phyloP scores from a whole-genome alignment of 2,797 vertebrate species.

The Halcyon chelicuti region DNA sequence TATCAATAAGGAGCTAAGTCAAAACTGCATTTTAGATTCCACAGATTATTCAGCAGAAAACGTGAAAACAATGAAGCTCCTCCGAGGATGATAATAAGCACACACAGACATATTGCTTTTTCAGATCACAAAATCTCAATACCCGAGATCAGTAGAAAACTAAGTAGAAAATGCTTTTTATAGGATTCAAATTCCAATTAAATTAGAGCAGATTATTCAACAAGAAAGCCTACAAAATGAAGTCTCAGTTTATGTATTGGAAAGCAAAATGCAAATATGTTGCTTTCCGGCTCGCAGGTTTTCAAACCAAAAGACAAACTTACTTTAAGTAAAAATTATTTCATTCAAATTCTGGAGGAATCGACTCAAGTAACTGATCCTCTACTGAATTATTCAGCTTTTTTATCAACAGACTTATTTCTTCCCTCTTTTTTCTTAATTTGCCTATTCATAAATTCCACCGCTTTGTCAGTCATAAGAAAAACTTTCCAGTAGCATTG shows the following conservation, averaged over 20 bases:
- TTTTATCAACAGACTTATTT: constrained; percentile 66
- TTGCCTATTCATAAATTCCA: constrained; percentile 68
- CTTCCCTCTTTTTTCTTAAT: constrained; percentile 56
- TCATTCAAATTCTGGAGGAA: constrained; percentile 63
- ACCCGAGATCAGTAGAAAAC: constrained; percentile 55
- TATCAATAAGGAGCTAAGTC: constrained; percentile 51
- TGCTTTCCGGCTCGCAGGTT: constrained; percentile 62
- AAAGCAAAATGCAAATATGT: constrained; percentile 72
- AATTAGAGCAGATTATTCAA: constrained; percentile 73
- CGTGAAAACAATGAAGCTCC: constrained; percentile 3
- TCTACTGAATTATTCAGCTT: constrained; percentile 73
- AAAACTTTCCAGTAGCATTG: constrained; percentile 61
- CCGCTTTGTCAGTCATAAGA: constrained; percentile 62
- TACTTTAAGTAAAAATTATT: constrained; percentile 63
- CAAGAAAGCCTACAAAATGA: constrained; percentile 62
- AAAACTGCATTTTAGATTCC: constrained; percentile 52
- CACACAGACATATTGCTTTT: constrained; percentile 21
- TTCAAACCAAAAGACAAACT: constrained; percentile 65
- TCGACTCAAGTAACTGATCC: constrained; percentile 61
- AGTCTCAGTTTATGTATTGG: constrained; percentile 58
- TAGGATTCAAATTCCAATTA: constrained; percentile 72
- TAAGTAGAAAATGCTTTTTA: constrained; percentile 63
- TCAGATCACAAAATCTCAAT: constrained; percentile 65
- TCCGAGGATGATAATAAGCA: constrained; percentile 31
- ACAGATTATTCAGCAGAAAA: constrained; percentile 61